Conservation (phyloP, 2,888 invertebrate genomes). For the Trisateles emortualis region DNA sequence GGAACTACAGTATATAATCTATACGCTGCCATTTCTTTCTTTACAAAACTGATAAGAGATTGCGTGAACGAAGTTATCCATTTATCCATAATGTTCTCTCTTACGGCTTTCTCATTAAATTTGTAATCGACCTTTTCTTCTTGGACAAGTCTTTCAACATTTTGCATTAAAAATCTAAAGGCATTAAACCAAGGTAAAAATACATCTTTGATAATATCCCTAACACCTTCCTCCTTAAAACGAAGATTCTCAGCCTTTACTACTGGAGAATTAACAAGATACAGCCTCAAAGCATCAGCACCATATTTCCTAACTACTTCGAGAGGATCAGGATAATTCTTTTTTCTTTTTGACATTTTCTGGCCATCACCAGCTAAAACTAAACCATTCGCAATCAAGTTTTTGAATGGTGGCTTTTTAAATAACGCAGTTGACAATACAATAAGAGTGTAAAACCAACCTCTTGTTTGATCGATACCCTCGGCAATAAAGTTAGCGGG, state of each 20-base stretch:
- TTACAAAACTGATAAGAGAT: constrained; percentile 94
- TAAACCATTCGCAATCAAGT: constrained; percentile 98
- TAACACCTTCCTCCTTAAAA: constrained; percentile 99
- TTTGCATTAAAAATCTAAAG: constrained; percentile 97
- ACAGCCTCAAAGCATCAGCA: constrained; percentile 98
- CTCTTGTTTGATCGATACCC: constrained; percentile 98
- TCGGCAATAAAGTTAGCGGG: constrained; percentile 99
- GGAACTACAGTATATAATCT: constrained; percentile 98
- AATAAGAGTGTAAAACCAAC: constrained; percentile 99
- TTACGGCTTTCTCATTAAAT: constrained; percentile 84
- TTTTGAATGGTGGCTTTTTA: constrained; percentile 98
- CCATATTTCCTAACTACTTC: constrained; percentile 96
- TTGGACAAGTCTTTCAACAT: constrained; percentile 93
- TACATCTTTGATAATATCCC: constrained; percentile 98
- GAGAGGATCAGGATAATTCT: constrained; percentile 99
- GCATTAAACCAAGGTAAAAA: constrained; percentile 99
- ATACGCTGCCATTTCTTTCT: constrained; percentile 97
- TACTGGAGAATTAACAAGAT: constrained; percentile 99
- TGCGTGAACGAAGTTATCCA: constrained; percentile 99
- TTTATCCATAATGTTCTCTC: constrained; percentile 96
- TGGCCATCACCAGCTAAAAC: constrained; percentile 99
- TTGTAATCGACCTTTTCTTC: constrained; percentile 87
- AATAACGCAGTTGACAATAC: constrained; percentile 98
- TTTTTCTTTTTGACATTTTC: constrained; percentile 99
- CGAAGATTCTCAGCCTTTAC: constrained; percentile 98